phyloP scores from a whole-genome alignment of 1,140 invertebrate species.

The Penaeus japonicus region DNA sequence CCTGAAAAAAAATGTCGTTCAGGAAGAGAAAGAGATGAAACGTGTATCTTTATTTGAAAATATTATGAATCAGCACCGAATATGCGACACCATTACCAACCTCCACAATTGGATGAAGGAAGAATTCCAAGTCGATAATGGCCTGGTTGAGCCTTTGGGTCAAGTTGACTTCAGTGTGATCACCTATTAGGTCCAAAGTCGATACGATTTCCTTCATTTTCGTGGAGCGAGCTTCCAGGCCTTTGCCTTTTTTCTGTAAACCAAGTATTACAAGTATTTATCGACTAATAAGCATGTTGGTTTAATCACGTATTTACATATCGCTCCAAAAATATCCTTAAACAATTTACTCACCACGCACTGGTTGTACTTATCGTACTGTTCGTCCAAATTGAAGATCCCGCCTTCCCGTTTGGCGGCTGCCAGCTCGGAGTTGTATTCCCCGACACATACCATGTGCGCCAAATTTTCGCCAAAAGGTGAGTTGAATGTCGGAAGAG shows the following conservation, averaged over 20 bases:
- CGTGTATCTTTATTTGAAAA: too few species aligned
- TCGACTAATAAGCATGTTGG: too few species aligned
- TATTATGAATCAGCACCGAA: too few species aligned
- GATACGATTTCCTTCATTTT: neutral
- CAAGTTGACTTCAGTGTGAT: neutral
- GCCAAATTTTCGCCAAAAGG: neutral
- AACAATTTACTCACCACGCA: neutral
- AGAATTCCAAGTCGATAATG: too few species aligned
- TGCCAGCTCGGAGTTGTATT: neutral
- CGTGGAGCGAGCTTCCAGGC: neutral
- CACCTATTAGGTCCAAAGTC: neutral
- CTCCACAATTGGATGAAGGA: too few species aligned
- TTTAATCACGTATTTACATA: too few species aligned
- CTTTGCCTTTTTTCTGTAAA: neutral
- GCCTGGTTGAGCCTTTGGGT: too few species aligned
- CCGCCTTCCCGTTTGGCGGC: neutral
- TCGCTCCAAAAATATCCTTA: too few species aligned
- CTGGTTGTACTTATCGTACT: neutral
- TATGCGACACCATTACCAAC: too few species aligned
- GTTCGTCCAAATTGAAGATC: neutral
- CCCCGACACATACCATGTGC: neutral
- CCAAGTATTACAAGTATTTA: neutral
- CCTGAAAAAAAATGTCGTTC: neutral
- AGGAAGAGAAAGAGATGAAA: neutral
- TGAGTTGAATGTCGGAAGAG: constrained; percentile 42